Base-by-base conservation (phyloP, 2,113 vertebrate genomes). In the Crotalus helleri region DNA sequence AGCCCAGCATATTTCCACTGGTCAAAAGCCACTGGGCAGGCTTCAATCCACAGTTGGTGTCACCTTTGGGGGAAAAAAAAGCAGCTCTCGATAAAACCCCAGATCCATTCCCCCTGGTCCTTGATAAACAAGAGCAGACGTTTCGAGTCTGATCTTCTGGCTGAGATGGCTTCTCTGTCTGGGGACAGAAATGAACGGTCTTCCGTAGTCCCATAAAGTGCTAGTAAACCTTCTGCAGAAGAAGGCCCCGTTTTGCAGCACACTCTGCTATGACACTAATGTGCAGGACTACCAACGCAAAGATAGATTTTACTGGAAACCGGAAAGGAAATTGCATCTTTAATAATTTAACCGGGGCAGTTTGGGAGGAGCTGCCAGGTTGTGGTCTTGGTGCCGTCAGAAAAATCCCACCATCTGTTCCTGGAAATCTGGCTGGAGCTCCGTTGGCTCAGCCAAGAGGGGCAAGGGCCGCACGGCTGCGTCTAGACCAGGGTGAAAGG, bases 401-500 rank as follows among this genome's bases (percentile, higher is more conserved):
- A 96, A 54, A 85, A 64, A 96, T 95, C 96, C 95, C 94, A 58
- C 96, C 95, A 93, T 96, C 91, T 95, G 96, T 97, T 97, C 96
- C 97, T 97, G 96, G 96, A 97, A 97, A 95, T 94, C 92, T 26
- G 85, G 1, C 96, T 91, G 96, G 96, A 95, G 95, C 95, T 95
- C 95, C 91, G 92, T 94, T 94, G 96, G 95, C 96, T 96, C 91
- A 95, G 93, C 94, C 95, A 96, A 51, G 54, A 95, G 94, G 95
- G 96, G 97, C 96, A 97, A 95, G 17, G 29, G 94, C 92, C 95
- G 93, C 94, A 94, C 90, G 81, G 81, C 49, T 87, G 95, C 86
- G 97, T 97, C 97, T 97, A 97, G 97, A 97, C 97, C 94, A 39
- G 94, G 97, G 97, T 95, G 96, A 97, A 96, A 97, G 97, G 97